Base-by-base conservation (phyloP, 2,113 vertebrate species). In the Anarhynchus alexandrinus region DNA sequence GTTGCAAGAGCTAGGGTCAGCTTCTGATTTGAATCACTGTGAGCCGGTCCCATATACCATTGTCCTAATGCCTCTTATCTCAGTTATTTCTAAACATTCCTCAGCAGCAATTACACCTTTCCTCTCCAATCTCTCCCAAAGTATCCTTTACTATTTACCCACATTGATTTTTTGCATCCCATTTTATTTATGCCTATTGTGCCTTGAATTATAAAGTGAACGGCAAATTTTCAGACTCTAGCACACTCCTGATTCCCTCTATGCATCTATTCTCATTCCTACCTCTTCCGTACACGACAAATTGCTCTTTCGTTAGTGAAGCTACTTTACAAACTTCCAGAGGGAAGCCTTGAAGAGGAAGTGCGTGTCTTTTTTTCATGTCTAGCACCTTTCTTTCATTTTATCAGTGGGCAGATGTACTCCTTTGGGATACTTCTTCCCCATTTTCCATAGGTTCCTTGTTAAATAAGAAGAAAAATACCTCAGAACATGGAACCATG, bases 61-160 rank as follows among this genome's bases (percentile, higher is more conserved):
- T 94, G 94, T 91, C 72, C 85, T 94, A 93, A 97, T 96, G 71
- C 83, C 59, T 92, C 91, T 94, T 96, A 97, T 97, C 95, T 94
- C 74, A 62, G 55, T 83, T 93, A 81, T 73, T 95, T 91, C 93
- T 83, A 66, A 95, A 94, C 82, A 70, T 95, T 94, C 74, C 86
- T 85, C 87, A 86, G 82, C 86, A 93, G 90, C 93, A 97, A 96
- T 97, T 97, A 88, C 43, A 69, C n/a, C 65, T 95, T 94, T 93
- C 90, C 77, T 91, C 74, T 95, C 70, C 94, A 92, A 45, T 96
- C 88, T 95, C 49, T 66, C 78, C 83, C 82, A 65, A 96, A 96
- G 67, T 83, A 90, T 93, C 91, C 79, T 90, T 94, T 76, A 82
- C 83, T 88, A 86, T 95, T 97, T 96, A 87, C 61, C 29, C 57